Conservation (phyloP, 2,888 invertebrate genomes). For the Andrena trimmerana region DNA sequence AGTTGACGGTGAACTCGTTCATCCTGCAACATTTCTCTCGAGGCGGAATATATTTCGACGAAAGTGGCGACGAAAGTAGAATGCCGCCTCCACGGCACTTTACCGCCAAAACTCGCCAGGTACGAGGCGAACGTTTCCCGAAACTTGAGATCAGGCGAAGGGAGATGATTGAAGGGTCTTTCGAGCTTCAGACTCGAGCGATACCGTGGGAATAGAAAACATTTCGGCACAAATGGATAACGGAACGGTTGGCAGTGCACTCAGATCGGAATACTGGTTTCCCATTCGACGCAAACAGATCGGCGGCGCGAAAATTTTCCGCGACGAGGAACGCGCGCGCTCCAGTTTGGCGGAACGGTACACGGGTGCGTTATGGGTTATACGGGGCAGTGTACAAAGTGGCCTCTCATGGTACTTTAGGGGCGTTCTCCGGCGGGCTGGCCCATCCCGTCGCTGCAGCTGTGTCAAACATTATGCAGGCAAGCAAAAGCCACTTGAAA, state of each 20-base stretch:
- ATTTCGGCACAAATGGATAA: constrained; percentile 8
- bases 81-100: constrained; percentile 10
- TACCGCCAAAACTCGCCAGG: constrained; percentile 10
- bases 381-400: constrained; percentile 41
- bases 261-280: constrained; percentile 21
- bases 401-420: constrained; percentile 57
- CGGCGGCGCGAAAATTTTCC: background rate
- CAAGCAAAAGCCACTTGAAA: constrained; percentile 75
- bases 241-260: background rate
- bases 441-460: constrained; percentile 50
- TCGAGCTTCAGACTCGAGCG: background rate
- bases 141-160: constrained; percentile 21
- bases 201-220: constrained; percentile 24
- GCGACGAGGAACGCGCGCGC: background rate
- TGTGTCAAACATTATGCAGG: constrained; percentile 78
- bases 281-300: background rate
- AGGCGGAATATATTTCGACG: constrained; percentile 4
- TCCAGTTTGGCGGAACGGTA: constrained; percentile 21
- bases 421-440: constrained; percentile 26
- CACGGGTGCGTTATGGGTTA: constrained; percentile 25
- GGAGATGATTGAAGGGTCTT: background rate
- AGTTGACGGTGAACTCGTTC: constrained; percentile 68
- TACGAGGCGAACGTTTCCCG: background rate
- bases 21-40: constrained; percentile 49
- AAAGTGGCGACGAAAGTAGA: background rate